These are phyloP conservation scores for Taphrorychus bicolor DNA, from an alignment of 2,888 invertebrate species.

Conservation along the genomic window DNA sequence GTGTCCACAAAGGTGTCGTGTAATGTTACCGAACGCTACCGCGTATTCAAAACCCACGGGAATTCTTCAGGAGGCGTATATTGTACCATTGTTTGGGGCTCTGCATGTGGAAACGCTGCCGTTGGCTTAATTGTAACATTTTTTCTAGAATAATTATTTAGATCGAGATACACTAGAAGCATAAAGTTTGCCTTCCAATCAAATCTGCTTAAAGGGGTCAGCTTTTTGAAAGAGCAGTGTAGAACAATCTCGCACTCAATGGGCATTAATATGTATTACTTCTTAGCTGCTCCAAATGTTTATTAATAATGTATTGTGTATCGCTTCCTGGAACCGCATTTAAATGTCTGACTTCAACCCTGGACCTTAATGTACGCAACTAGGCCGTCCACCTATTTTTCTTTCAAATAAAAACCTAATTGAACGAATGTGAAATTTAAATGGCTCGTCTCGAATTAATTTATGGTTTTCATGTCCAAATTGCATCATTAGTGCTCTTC, in stretches of 20 bases:
- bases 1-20: constrained; percentile 39
- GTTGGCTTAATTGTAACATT: constrained; percentile 30
- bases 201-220: not conserved
- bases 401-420: constrained; percentile 1
- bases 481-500: constrained; percentile 15
- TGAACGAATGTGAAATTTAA: constrained; percentile 11
- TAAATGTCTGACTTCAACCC: constrained; percentile 3
- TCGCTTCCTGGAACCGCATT: constrained; percentile 25
- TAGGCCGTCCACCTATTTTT: not conserved
- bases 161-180: not conserved
- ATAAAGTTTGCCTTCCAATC: not conserved
- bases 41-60: constrained; percentile 34
- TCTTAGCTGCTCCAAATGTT: constrained; percentile 35
- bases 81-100: constrained; percentile 30
- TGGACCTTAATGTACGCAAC: not conserved
- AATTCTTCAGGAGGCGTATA: constrained; percentile 39
- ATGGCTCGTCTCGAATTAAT: constrained; percentile 18
- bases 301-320: constrained; percentile 34
- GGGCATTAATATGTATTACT: constrained; percentile 27
- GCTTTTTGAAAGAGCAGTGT: too few species aligned
- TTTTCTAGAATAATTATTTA: constrained; percentile 2
- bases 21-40: constrained; percentile 38
- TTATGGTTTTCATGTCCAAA: constrained; percentile 18
- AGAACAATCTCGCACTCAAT: not conserved
- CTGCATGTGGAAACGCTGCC: constrained; percentile 25